These are phyloP conservation scores for Eutolmus rufibarbis DNA, from an alignment of 2,888 invertebrate species.

Conservation along the genomic window DNA sequence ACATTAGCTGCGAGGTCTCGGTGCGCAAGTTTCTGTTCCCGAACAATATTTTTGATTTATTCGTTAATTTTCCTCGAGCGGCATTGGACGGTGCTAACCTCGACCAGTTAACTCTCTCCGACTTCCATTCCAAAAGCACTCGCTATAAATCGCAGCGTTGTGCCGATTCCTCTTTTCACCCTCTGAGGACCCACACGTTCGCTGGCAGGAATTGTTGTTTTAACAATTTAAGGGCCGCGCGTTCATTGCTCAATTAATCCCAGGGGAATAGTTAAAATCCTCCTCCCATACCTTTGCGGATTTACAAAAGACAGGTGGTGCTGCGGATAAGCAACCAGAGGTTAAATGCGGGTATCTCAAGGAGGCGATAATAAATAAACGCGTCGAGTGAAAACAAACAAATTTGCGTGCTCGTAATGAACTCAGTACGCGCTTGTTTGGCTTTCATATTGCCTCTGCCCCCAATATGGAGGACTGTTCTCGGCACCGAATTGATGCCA, in stretches of 20 bases:
- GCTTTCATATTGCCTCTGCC: slow-evolving; percentile 1
- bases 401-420: slow-evolving; percentile 10
- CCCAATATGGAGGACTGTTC: neutral
- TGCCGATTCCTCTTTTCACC: neutral
- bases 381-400: slow-evolving; percentile 23
- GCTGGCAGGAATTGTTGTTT: neutral
- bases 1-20: neutral
- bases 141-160: neutral
- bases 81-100: neutral
- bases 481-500: neutral
- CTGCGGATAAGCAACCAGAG: neutral
- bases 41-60: slow-evolving; percentile 5
- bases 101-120: neutral
- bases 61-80: neutral
- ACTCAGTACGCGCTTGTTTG: slow-evolving; percentile 6
- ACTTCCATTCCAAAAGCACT: neutral
- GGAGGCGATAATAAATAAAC: slow-evolving; percentile 13
- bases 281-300: neutral
- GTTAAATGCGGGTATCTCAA: neutral
- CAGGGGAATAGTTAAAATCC: neutral
- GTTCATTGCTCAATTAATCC: slow-evolving; percentile 5
- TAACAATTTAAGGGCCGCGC: neutral
- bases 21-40: neutral
- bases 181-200: neutral
- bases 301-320: neutral